phyloP scores from a whole-genome alignment of 2,113 vertebrate genomes.

The Gallinago jamesoni region DNA sequence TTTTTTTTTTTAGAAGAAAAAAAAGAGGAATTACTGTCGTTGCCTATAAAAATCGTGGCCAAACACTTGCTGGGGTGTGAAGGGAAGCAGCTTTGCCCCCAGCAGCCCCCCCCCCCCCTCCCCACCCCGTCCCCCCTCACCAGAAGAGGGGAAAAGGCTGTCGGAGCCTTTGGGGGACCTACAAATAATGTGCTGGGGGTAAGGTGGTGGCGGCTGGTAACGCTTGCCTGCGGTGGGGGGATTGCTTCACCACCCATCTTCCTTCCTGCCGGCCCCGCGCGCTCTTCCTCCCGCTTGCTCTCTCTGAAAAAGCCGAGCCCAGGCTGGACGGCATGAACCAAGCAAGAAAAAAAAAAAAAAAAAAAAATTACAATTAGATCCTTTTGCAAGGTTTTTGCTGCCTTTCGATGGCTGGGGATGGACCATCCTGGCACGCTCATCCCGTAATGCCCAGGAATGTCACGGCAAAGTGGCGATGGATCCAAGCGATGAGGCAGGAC shows the following conservation, averaged over 20 bases:
- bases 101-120: background rate
- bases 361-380: background rate
- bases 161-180: background rate
- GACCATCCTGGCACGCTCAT: background rate
- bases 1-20: background rate
- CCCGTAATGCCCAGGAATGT: rapidly evolving
- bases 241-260: conserved; percentile 41
- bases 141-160: background rate
- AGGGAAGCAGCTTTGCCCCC: background rate
- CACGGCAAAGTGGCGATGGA: rapidly evolving
- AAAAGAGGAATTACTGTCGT: background rate
- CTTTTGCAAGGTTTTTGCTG: background rate
- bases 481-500: rapidly evolving
- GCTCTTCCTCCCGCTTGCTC: conserved; percentile 24
- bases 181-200: background rate
- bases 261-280: conserved; percentile 21
- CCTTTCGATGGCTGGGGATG: background rate
- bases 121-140: background rate
- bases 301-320: background rate
- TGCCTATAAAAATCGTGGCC: background rate
- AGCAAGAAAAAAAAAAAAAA: background rate
- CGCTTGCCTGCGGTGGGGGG: background rate
- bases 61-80: background rate
- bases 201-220: background rate
- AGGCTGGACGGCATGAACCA: background rate